A percentile compares a stretch with the other conserved stretches of the same genome.
Conservation (phyloP, 2,888 invertebrate species). For the Eupithecia dodoneata region DNA sequence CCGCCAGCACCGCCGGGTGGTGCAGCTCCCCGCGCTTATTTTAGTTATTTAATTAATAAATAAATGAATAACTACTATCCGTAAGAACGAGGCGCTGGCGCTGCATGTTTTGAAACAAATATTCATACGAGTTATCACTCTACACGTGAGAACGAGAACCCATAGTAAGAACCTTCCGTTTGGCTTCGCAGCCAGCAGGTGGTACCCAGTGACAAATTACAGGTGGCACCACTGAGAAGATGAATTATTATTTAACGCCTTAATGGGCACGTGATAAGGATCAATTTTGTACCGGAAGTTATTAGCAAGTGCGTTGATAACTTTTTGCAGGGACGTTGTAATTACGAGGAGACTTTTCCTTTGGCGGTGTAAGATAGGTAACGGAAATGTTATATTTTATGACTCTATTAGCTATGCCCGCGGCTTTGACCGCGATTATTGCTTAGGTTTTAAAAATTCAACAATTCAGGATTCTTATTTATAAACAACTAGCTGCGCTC, state of each 20-base stretch:
- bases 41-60: too few species aligned
- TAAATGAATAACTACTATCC: too few species aligned
- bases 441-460: too few species aligned
- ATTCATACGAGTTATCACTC: not conserved
- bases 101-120: too few species aligned
- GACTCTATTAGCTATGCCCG: too few species aligned
- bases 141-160: not conserved
- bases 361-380: not conserved
- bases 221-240: constrained; percentile 6
- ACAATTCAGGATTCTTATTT: too few species aligned
- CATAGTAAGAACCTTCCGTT: not conserved
- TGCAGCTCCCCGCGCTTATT: too few species aligned
- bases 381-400: not conserved
- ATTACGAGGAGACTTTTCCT: not conserved
- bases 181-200: constrained; percentile 35
- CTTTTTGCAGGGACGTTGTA: not conserved
- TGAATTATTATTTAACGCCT: constrained; percentile 1
- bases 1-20: too few species aligned
- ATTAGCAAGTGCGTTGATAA: not conserved
- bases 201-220: constrained; percentile 52
- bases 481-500: too few species aligned
- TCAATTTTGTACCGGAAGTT: not conserved
- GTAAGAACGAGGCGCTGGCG: too few species aligned
- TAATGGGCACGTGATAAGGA: constrained; percentile 1
- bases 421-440: too few species aligned